Evolutionary conservation across 37 sponge, comb jelly and placozoan species (phyloP), one percentile per base, ranked within the genome.

Genomic region (Sycon ciliatum): DNA sequence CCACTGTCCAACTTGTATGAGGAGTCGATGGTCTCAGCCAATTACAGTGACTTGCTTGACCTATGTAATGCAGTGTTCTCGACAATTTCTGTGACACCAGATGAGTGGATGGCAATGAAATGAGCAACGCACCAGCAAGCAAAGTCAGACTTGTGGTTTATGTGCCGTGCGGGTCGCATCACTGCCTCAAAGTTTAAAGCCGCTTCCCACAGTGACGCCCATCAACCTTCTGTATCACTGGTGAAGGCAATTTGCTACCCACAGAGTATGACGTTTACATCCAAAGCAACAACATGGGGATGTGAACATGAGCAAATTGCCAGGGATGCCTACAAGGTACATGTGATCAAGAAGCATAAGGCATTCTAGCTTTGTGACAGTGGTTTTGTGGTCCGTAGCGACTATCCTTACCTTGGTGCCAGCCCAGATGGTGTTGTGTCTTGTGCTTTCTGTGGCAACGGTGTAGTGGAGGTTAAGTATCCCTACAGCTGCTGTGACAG

Each of bases 191-290:
- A 56, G 24, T 74, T 81, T 32, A 76, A 80, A 69, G 56, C 61
- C 30, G 86, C 65, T 42, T 76, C 75, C 36, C 27, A 35, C 16
- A 81, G 73, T 11, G 68, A 75, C 32, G 70, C 76, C 4, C 20
- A 20, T 4, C 34, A 26, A 23, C 84, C 84, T 73, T 83, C 80
- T 7, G 28, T 40, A 6, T 71, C 72, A 62, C 56, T 83, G 3
- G 72, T 87, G 36, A 79, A 13, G 65, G 9, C 64, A 30, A 68
- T 83, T n/a, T 86, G 79, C 67, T 63, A 82, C 67, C 87, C 87
- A n/a, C 76, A 86, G 27, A 23, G 24, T 13, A 26, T 54, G 68
- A 16, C 32, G 3, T 84, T 84, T 40, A 71, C 9, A 32, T 64
- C 71, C 28, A 39, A 34, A 58, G 68, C 76, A 39, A 87, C 84